Percentiles rank a stretch among this genome's conserved stretches.
Conservation (phyloP, 2,113 vertebrate species). For the Vulpes lagopus region DNA sequence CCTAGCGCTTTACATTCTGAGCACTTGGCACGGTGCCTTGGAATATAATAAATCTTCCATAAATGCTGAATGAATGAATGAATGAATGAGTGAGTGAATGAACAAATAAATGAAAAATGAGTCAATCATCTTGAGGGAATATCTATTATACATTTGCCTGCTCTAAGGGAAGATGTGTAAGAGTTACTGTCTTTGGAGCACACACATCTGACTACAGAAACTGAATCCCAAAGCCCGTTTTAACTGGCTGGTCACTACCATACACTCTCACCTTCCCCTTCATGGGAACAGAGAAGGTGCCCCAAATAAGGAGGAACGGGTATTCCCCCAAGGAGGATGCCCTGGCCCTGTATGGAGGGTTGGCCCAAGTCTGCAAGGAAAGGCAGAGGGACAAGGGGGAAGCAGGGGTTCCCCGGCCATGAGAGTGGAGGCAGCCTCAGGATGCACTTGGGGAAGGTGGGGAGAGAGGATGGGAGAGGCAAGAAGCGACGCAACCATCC, state of each 20-base stretch:
- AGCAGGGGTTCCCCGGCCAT: fast-evolving
- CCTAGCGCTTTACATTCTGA: not conserved
- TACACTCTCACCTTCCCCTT: not conserved
- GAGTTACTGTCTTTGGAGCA: not conserved
- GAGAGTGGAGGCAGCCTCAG: not conserved
- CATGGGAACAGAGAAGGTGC: not conserved
- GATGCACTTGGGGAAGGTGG: fast-evolving
- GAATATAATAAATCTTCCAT: not conserved
- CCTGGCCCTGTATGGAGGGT: fast-evolving
- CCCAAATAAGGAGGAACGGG: not conserved
- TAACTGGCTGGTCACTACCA: not conserved
- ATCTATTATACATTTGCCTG: not conserved
- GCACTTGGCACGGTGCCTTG: not conserved
- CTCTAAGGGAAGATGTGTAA: not conserved
- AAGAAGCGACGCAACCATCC: fast-evolving
- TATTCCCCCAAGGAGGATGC: not conserved
- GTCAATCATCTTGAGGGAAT: not conserved
- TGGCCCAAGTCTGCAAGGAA: not conserved
- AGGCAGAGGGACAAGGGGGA: fast-evolving
- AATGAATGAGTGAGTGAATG: too few relatives aligned
- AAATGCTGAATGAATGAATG: not conserved
- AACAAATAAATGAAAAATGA: not conserved
- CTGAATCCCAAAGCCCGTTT: not conserved
- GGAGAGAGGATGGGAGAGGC: fast-evolving
- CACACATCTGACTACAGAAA: not conserved